A percentile compares a stretch with the other conserved stretches of the same genome.
Evolutionary conservation across 2,888 invertebrate genomes (phyloP).

Genomic region (Rambutsinella grinnellia): DNA sequence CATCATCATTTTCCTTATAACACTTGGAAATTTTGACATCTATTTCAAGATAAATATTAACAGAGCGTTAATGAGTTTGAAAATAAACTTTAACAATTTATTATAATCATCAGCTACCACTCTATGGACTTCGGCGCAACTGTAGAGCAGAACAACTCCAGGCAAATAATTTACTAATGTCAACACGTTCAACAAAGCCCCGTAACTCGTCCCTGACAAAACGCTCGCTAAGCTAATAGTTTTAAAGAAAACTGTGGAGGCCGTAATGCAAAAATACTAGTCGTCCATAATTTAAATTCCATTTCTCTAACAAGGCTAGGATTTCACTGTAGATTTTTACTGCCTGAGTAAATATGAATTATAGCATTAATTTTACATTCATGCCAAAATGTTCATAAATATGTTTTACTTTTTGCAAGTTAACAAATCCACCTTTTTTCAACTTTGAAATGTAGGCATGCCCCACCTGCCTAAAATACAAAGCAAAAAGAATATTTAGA

Average conservation of each 20-base stretch:
- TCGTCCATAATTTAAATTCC: no score
- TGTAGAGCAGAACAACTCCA: not conserved
- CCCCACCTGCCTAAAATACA: no score
- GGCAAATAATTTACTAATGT: conserved; percentile 3
- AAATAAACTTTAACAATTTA: not conserved
- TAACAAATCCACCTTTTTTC: no score
- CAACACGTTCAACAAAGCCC: not conserved
- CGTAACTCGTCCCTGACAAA: not conserved
- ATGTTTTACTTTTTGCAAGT: no score
- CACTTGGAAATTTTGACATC: not conserved
- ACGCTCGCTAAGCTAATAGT: conserved; percentile 12
- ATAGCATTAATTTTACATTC: no score
- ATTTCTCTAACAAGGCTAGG: no score
- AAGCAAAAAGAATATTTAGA: no score
- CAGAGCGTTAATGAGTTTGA: not conserved
- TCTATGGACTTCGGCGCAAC: conserved; percentile 2
- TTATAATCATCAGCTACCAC: not conserved
- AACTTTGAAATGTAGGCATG: no score
- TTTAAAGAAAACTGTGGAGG: conserved; percentile 1
- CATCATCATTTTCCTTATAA: not conserved
- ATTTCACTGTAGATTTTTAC: no score
- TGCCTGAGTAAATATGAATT: no score
- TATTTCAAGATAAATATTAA: not conserved
- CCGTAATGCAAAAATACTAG: no score
- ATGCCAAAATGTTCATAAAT: no score